Percentiles rank a stretch among this genome's conserved stretches.
Conservation (phyloP, 2,888 invertebrate species). For the Leptinotarsa tumamoca region DNA sequence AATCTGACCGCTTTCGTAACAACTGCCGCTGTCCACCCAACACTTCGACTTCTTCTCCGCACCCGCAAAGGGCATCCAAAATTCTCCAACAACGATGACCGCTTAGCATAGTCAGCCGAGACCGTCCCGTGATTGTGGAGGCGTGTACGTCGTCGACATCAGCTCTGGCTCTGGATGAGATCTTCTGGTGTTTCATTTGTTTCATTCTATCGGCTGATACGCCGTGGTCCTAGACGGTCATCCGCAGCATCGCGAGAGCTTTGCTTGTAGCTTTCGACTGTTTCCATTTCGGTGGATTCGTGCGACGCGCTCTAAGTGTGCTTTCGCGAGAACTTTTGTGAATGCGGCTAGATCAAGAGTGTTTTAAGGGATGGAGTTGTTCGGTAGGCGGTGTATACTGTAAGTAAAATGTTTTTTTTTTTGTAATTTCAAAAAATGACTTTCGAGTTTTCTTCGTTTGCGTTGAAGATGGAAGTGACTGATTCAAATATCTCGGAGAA, state of each 20-base stretch:
- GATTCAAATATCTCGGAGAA: not conserved
- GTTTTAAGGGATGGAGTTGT: conserved; percentile 35
- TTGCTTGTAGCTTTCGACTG: conserved; percentile 11
- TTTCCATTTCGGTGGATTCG: not conserved
- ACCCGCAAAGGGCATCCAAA: conserved; percentile 12
- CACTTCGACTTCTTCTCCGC: not conserved
- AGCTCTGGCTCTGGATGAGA: conserved; percentile 29
- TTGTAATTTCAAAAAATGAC: not conserved
- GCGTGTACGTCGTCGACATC: conserved; percentile 30
- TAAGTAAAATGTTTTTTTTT: conserved; percentile 33
- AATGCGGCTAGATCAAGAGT: conserved; percentile 21
- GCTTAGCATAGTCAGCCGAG: conserved; percentile 8
- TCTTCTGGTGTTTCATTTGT: conserved; percentile 36
- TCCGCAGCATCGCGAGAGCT: conserved; percentile 5
- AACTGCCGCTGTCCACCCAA: not conserved
- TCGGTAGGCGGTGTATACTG: conserved; percentile 36
- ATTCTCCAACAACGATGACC: conserved; percentile 13
- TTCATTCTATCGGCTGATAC: conserved; percentile 34
- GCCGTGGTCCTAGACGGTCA: conserved; percentile 18
- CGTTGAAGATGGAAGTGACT: not conserved
- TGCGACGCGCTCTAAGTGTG: conserved; percentile 8
- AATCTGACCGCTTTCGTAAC: not conserved
- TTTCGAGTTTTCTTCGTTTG: not conserved
- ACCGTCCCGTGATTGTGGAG: conserved; percentile 31
- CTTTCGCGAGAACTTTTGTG: conserved; percentile 12